phyloP scores from a whole-genome alignment of 2,888 invertebrate genomes.

The Escarpia spicata region DNA sequence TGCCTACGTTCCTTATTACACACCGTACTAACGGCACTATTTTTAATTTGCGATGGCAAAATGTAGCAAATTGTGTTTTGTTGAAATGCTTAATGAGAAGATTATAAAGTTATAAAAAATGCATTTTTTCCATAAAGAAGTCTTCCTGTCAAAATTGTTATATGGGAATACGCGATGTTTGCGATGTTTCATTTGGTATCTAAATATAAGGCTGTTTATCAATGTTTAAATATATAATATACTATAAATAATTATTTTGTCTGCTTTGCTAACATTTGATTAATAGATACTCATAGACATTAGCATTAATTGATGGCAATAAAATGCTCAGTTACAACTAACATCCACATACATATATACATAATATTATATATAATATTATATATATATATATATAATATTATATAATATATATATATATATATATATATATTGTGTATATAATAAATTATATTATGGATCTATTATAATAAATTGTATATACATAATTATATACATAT shows the following conservation, averaged over 20 bases:
- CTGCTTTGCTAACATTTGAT: too few relatives aligned
- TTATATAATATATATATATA: background rate
- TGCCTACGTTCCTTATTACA: background rate
- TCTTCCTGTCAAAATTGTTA: background rate
- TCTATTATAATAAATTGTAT: background rate
- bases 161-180: background rate
- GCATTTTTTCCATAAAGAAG: background rate
- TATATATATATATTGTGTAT: too few relatives aligned
- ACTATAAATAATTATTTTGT: too few relatives aligned
- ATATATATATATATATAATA: background rate
- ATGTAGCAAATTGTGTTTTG: background rate
- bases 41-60: background rate
- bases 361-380: background rate
- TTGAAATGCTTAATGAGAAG: background rate
- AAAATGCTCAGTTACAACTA: background rate
- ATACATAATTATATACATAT: background rate
- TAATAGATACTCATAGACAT: too few relatives aligned
- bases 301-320: background rate
- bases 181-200: background rate
- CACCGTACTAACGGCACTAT: background rate
- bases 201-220: background rate
- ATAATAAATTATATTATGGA: background rate
- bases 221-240: too few relatives aligned
- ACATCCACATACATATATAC: background rate
- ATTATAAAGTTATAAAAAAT: background rate